Percentiles rank a stretch among this genome's conserved stretches.
phyloP scores from a whole-genome alignment of 1,140 invertebrate species.

The Drosophila busckii region DNA sequence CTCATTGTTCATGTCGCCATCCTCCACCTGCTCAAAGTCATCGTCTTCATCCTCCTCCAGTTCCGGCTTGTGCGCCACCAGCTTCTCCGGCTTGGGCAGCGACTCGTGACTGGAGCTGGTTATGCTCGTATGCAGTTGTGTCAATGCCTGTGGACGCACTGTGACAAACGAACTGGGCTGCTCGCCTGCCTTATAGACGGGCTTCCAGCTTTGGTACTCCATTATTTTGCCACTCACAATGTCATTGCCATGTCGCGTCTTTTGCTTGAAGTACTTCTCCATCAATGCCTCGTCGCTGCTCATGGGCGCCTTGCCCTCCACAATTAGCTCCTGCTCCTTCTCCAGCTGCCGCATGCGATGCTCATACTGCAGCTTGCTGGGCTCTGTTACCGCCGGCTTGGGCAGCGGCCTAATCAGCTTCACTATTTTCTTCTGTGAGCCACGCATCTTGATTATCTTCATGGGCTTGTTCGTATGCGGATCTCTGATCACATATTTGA shows the following conservation, averaged over 20 bases:
- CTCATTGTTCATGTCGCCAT: too few relatives aligned
- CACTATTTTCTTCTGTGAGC: conserved; percentile 57
- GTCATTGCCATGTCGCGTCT: conserved; percentile 38
- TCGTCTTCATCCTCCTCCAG: conserved; percentile 31
- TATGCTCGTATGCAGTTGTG: conserved; percentile 58
- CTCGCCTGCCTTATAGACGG: conserved; percentile 48
- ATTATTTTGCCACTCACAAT: conserved; percentile 55
- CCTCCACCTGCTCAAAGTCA: conserved; percentile 37
- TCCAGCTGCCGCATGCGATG: conserved; percentile 56
- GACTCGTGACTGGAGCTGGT: conserved; percentile 43
- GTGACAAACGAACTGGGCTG: conserved; percentile 48
- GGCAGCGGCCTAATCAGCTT: conserved; percentile 46
- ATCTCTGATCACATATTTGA: conserved; percentile 68
- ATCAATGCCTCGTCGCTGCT: conserved; percentile 54
- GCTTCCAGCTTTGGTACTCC: conserved; percentile 69
- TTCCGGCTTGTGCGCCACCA: conserved; percentile 44
- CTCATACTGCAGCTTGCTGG: conserved; percentile 39
- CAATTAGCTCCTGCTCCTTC: conserved; percentile 68
- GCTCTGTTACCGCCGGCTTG: conserved; percentile 41
- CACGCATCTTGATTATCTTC: conserved; percentile 67
- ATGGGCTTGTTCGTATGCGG: conserved; percentile 65
- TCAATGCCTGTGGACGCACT: conserved; percentile 43
- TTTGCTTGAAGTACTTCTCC: conserved; percentile 59
- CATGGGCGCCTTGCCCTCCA: conserved; percentile 53
- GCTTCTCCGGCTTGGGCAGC: conserved; percentile 64